phyloP scores from a whole-genome alignment of 2,113 vertebrate genomes.

The Alligator mississippiensis region DNA sequence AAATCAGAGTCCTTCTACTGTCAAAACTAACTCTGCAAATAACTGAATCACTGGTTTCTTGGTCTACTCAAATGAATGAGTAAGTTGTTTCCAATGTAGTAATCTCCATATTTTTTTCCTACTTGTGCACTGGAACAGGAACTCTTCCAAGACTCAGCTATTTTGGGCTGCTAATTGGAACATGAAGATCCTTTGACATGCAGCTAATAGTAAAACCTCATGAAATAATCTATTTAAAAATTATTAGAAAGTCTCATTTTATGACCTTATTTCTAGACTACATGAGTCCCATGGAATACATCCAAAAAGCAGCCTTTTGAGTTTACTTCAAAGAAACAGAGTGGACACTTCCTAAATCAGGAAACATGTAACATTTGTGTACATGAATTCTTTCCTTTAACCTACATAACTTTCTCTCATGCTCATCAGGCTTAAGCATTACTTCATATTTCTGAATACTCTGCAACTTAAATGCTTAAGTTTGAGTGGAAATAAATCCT shows the following conservation, averaged over 20 bases:
- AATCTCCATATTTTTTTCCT: background rate
- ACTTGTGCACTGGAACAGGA: background rate
- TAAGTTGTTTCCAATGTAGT: background rate
- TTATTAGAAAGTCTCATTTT: accelerated
- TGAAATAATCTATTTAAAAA: background rate
- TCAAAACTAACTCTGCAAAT: background rate
- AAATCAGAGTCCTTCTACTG: background rate
- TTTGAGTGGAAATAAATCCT: background rate
- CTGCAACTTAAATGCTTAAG: background rate
- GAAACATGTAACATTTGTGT: background rate
- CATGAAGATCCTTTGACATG: background rate
- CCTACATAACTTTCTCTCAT: background rate
- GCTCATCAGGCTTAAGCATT: background rate
- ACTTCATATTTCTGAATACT: background rate
- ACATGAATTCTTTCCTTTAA: background rate
- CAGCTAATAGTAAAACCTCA: background rate
- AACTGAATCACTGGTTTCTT: slow-evolving; percentile 23
- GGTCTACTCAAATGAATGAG: slow-evolving; percentile 24
- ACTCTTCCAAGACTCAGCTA: background rate
- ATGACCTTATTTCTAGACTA: background rate
- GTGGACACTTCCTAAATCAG: background rate
- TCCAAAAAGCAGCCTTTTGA: background rate
- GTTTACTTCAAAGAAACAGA: background rate
- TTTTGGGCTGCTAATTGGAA: background rate
- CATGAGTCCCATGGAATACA: background rate